Evolutionary conservation across 1,140 invertebrate genomes (phyloP).

Genomic region (Thalassaphorura encarpata): DNA sequence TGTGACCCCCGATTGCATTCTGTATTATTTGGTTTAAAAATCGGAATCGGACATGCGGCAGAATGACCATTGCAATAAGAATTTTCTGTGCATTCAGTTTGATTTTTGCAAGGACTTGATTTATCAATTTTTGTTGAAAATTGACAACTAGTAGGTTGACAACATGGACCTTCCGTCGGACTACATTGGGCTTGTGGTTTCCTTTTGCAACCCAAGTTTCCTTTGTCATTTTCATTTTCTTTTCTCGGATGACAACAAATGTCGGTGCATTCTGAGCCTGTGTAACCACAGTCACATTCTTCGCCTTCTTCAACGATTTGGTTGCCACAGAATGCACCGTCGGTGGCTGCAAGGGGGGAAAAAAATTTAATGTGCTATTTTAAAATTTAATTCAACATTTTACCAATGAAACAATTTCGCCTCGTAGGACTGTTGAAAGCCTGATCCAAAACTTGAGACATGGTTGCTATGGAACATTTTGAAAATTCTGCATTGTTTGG

Average conservation of each 20-base stretch:
- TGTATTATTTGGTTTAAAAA: conserved; percentile 63
- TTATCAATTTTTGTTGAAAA: conserved; percentile 62
- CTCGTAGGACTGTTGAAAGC: conserved; percentile 75
- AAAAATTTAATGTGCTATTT: background rate
- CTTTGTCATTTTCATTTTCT: conserved; percentile 55
- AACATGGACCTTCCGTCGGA: conserved; percentile 95
- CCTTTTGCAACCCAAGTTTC: conserved; percentile 61
- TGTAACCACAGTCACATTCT: conserved; percentile 96
- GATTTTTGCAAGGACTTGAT: conserved; percentile 55
- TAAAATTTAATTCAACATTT: conserved; percentile 16
- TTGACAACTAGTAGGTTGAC: conserved; percentile 54
- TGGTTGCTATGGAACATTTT: conserved; percentile 85
- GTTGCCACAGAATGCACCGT: conserved; percentile 96
- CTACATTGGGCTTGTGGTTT: conserved; percentile 49
- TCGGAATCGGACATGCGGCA: conserved; percentile 72
- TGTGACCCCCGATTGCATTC: conserved; percentile 71
- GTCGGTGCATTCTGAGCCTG: conserved; percentile 82
- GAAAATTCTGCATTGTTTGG: conserved; percentile 94
- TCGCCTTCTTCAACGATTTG: conserved; percentile 96
- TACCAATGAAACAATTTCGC: conserved; percentile 80
- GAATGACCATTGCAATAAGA: conserved; percentile 75
- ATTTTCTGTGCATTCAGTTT: conserved; percentile 77
- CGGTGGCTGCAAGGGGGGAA: conserved; percentile 50
- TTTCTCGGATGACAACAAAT: conserved; percentile 85
- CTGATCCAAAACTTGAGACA: conserved; percentile 84